phyloP scores from a whole-genome alignment of 2,888 invertebrate species.

The Calliopum simillimum region DNA sequence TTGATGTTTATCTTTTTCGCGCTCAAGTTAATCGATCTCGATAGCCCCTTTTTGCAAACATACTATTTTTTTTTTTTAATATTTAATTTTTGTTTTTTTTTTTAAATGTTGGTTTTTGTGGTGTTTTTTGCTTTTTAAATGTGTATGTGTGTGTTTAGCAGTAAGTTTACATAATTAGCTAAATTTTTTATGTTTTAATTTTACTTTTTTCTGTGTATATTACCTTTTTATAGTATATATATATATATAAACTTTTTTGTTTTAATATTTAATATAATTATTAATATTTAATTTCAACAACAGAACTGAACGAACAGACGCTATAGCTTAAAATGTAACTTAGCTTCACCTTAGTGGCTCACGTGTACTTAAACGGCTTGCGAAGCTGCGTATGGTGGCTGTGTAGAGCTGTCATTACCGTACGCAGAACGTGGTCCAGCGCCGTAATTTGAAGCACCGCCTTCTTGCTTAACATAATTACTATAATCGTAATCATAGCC shows the following conservation, averaged over 20 bases:
- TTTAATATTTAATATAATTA: constrained; percentile 43
- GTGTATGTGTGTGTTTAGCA: constrained; percentile 48
- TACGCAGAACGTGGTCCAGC: constrained; percentile 66
- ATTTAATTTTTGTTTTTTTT: constrained; percentile 37
- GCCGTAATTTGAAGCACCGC: constrained; percentile 64
- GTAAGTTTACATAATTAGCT: constrained; percentile 50
- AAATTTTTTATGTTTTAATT: constrained; percentile 44
- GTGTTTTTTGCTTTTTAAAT: constrained; percentile 42
- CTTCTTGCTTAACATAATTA: constrained; percentile 66
- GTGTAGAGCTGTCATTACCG: constrained; percentile 66
- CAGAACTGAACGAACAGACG: constrained; percentile 64
- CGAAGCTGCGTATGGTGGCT: constrained; percentile 67
- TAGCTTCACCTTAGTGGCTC: constrained; percentile 38
- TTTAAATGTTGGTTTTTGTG: constrained; percentile 36
- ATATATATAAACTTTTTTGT: constrained; percentile 49
- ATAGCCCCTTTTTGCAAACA: no score
- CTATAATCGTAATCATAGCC: constrained; percentile 67
- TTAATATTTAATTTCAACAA: constrained; percentile 59
- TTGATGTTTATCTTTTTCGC: constrained; percentile 41
- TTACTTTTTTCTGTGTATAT: constrained; percentile 43
- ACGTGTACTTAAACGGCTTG: constrained; percentile 63
- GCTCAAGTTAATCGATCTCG: constrained; percentile 40
- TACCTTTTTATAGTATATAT: constrained; percentile 48
- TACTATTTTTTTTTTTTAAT: constrained; percentile 41
- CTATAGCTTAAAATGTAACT: constrained; percentile 62